Evolutionary conservation across 1,140 invertebrate species (phyloP), one percentile per base, ranked within the genome.

Genomic region (Drosophila ironensis): DNA sequence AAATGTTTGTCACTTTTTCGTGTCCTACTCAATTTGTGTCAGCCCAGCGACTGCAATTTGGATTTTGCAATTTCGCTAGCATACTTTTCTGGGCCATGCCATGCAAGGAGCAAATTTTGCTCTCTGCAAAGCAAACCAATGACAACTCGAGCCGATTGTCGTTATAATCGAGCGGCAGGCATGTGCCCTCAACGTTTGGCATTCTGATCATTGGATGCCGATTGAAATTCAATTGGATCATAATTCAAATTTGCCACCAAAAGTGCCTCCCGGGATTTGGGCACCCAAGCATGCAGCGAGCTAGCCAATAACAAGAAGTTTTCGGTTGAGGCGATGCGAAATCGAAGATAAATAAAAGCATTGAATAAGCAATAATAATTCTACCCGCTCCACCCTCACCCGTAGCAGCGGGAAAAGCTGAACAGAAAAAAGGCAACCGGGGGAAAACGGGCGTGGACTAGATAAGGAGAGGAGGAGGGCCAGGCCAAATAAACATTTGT

Each of bases 1-100:
- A 84, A 84, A 84, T 84, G 78, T 84, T 84, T 84, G 78, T 73
- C 78, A 84, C 63, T 84, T 84, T 82, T 84, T 84, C 74, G 78
- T 84, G 78, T 74, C 70, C 69, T 71, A 57, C 74, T 84, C 78
- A 82, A 82, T 82, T 82, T 82, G 78, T 82, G 78, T 82, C 78
- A 84, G 46, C 68, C 67, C 27, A 47, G 5, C 46, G 11, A 59
- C 19, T 71, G 78, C 80, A 78, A 74, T 84, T 84, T 86, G 86
- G 78, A 84, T 84, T 84, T 82, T 84, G 73, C 54, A 69, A 73
- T 78, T 78, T 78, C 50, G 54, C 59, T 84, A 70, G 78, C 78
- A 84, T 71, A 84, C 73, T 86, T 84, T 84, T 84, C 74, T 24
- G 80, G 73, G 78, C 56, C 61, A 68, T 28, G 33, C 35, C 70